These are phyloP conservation scores for Hydroisotoma schaefferi DNA, from an alignment of 2,888 invertebrate genomes.

Conservation along the genomic window DNA sequence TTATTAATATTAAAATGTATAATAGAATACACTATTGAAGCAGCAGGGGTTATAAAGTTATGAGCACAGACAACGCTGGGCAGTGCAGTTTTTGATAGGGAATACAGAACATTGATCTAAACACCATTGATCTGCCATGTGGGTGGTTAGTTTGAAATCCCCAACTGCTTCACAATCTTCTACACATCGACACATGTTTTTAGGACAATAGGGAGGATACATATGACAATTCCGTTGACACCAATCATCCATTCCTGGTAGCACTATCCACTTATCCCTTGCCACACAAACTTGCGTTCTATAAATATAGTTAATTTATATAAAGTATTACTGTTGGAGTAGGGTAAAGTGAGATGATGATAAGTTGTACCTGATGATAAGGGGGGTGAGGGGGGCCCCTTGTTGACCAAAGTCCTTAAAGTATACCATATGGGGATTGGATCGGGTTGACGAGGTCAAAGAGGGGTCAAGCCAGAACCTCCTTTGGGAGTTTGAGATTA, in stretches of 20 bases:
- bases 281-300: conserved; percentile 12
- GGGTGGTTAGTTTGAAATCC: conserved; percentile 64
- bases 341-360: background rate
- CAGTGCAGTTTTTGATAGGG: conserved; percentile 66
- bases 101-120: conserved; percentile 81
- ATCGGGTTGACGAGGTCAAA: conserved; percentile 61
- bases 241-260: conserved; percentile 77
- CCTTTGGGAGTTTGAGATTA: conserved; percentile 60
- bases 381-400: conserved; percentile 52
- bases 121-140: conserved; percentile 75
- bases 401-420: conserved; percentile 67
- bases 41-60: conserved; percentile 49
- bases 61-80: conserved; percentile 68
- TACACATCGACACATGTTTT: conserved; percentile 70
- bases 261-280: background rate
- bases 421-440: conserved; percentile 71
- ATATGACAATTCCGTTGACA: conserved; percentile 80
- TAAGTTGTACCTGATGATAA: conserved; percentile 35
- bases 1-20: background rate
- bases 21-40: background rate
- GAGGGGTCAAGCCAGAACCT: conserved; percentile 63
- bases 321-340: background rate
- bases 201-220: conserved; percentile 81
- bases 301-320: background rate
- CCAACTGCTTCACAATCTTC: conserved; percentile 76